Evolutionary conservation across 2,113 vertebrate species (phyloP).

Genomic region (Xenus cinereus): DNA sequence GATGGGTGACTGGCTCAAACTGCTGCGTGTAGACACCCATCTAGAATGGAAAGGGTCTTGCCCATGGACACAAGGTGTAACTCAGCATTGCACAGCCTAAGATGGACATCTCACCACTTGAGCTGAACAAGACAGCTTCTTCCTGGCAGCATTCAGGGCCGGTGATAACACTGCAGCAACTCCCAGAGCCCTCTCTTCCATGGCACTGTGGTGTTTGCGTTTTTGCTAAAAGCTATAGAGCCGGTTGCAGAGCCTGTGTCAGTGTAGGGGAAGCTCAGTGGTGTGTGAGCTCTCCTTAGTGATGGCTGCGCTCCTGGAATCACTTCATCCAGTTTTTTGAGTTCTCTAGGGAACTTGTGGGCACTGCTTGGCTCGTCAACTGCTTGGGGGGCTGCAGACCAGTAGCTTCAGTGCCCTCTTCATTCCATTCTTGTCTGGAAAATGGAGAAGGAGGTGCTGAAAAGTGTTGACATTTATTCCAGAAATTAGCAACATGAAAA

Average conservation of each 20-base stretch:
- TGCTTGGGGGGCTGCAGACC: not conserved
- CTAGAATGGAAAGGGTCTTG: not conserved
- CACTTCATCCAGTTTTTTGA: not conserved
- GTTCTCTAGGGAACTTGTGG: not conserved
- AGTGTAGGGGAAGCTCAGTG: not conserved
- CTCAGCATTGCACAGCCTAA: not conserved
- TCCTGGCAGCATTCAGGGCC: not conserved
- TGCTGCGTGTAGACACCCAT: not conserved
- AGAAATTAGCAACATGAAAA: rapidly evolving
- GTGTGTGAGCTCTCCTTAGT: not conserved
- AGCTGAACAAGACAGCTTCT: not conserved
- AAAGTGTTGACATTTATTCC: not conserved
- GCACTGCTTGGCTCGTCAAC: rapidly evolving
- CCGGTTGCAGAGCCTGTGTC: not conserved
- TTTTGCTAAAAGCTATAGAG: not conserved
- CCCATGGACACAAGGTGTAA: not conserved
- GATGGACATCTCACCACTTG: not conserved
- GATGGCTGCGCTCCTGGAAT: not conserved
- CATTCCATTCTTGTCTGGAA: not conserved
- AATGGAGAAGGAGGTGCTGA: not conserved
- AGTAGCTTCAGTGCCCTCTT: not conserved
- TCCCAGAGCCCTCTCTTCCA: not conserved
- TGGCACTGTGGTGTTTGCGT: rapidly evolving
- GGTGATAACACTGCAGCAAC: rapidly evolving
- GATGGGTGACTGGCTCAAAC: not conserved